These are phyloP conservation scores for Myocastor coypus DNA, from an alignment of 2,113 vertebrate species.

Conservation along the genomic window DNA sequence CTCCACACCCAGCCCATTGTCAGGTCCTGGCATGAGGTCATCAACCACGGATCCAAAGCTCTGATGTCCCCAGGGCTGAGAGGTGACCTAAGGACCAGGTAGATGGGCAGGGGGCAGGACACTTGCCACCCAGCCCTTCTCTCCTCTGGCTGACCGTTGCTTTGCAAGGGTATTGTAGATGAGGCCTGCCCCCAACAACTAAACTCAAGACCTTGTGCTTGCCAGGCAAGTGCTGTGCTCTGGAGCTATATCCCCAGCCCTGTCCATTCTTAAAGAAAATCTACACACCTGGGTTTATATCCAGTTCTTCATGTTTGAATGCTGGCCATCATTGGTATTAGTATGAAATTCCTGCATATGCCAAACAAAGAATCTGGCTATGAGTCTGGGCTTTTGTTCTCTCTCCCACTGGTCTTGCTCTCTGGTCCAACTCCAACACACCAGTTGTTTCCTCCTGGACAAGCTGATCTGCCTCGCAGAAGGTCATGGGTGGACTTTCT, in stretches of 20 bases:
- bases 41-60: background rate
- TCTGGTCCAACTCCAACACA: background rate
- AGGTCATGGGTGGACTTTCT: background rate
- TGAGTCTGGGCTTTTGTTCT: background rate
- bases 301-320: conserved; percentile 32
- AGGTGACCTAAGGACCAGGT: background rate
- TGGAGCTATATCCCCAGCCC: no score
- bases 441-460: background rate
- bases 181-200: no score
- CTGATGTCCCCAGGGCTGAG: background rate
- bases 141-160: background rate
- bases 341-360: background rate
- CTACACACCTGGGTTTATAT: background rate
- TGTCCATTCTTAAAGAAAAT: background rate
- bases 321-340: background rate
- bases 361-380: conserved; percentile 29
- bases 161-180: background rate
- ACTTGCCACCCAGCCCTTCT: background rate
- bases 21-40: background rate
- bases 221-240: no score
- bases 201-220: no score
- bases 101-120: no score
- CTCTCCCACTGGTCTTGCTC: background rate
- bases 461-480: background rate
- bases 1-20: background rate